A percentile compares a stretch with the other conserved stretches of the same genome.
Conservation (phyloP, 1,140 invertebrate species). For the Pachyrhynchus sulphureomaculatus region DNA sequence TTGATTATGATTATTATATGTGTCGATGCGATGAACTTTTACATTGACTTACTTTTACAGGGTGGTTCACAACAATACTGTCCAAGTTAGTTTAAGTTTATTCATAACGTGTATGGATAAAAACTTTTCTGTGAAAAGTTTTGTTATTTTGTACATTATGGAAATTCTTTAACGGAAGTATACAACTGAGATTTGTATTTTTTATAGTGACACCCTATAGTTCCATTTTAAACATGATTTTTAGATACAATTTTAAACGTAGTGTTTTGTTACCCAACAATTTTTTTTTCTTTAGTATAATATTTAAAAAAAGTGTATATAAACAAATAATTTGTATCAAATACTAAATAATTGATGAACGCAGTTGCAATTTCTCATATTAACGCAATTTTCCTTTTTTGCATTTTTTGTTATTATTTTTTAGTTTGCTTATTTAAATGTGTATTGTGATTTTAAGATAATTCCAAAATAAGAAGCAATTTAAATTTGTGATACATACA, state of each 20-base stretch:
- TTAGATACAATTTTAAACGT: conserved; percentile 5
- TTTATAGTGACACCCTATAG: too few species aligned
- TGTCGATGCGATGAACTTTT: too few species aligned
- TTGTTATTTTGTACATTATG: too few species aligned
- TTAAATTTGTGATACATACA: conserved; percentile 45
- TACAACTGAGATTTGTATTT: too few species aligned
- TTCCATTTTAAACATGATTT: background rate
- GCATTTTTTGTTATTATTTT: conserved; percentile 42
- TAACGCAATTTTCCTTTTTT: conserved; percentile 19
- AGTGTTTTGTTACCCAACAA: conserved; percentile 25
- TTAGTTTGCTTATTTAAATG: conserved; percentile 44
- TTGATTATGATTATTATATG: too few species aligned
- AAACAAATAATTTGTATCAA: background rate
- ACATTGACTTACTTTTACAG: too few species aligned
- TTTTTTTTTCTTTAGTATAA: background rate
- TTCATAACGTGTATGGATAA: too few species aligned
- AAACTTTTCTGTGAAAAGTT: too few species aligned
- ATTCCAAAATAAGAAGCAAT: conserved; percentile 45
- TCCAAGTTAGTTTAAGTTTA: too few species aligned
- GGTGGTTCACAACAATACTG: too few species aligned
- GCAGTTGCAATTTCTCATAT: conserved; percentile 38
- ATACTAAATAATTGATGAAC: conserved; percentile 30
- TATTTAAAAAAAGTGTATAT: conserved; percentile 9
- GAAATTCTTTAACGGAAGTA: too few species aligned
- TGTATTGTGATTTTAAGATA: conserved; percentile 43